A percentile compares a stretch with the other conserved stretches of the same genome.
These are phyloP conservation scores for Sturnira hondurensis DNA, from an alignment of 2,113 vertebrate species.

Conservation along the genomic window DNA sequence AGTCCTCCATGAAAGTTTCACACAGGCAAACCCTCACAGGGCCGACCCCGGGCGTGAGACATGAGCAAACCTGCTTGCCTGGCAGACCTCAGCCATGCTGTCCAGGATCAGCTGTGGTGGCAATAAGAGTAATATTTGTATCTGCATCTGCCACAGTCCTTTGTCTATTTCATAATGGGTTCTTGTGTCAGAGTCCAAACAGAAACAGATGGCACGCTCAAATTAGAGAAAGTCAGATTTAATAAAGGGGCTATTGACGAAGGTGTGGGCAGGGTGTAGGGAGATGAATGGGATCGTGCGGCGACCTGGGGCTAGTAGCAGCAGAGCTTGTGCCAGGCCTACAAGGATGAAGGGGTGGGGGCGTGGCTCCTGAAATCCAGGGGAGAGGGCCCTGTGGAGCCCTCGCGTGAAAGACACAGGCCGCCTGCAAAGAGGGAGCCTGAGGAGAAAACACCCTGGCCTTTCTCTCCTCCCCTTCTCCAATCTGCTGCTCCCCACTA, in stretches of 20 bases:
- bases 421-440: background rate
- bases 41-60: background rate
- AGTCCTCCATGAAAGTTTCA: background rate
- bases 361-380: background rate
- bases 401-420: background rate
- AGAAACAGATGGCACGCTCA: constrained; percentile 69
- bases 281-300: background rate
- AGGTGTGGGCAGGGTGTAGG: background rate
- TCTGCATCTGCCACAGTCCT: constrained; percentile 59
- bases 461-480: background rate
- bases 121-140: constrained; percentile 56
- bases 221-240: constrained; percentile 62
- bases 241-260: constrained; percentile 37
- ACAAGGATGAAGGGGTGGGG: background rate
- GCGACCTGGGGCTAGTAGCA: too few relatives aligned
- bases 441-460: background rate
- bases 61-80: background rate
- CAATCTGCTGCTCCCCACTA: background rate
- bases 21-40: background rate
- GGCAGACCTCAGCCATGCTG: constrained; percentile 56
- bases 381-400: background rate
- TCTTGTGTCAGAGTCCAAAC: constrained; percentile 65
- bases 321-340: background rate
- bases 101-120: constrained; percentile 12
- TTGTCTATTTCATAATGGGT: constrained; percentile 63